Evolutionary conservation across 2,113 vertebrate genomes (phyloP), one percentile per base, ranked within the genome.

Genomic region (Rhea pennata): DNA sequence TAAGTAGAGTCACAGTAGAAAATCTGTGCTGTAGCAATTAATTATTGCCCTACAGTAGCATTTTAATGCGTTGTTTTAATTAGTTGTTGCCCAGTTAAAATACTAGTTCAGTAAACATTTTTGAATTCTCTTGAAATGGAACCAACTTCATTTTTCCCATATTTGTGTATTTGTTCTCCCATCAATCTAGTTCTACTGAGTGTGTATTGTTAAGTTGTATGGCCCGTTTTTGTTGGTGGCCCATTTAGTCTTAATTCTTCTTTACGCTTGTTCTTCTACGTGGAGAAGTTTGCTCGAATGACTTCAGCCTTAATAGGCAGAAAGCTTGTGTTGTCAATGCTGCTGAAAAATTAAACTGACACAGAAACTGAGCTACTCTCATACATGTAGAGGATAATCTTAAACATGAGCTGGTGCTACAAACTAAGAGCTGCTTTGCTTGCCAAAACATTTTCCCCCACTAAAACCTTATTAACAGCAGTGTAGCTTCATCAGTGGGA

Each of bases 391-490:
- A 95, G 59, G 79, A 17, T 42, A 86, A 31, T 19, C 26, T 65
- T 46, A 20, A 91, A 15, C 10, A 27, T 4, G 70, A 72, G 44
- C 46, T 79, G 71, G 31, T 87, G 77, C 73, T 7, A 2, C 84
- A 39, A 87, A 26, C 39, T 72, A 61, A 85, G 80, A 96, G 80
- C 80, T 87, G 90, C 62, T 92, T 91, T 77, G 59, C 27, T 8
- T 91, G 54, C 46, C 64, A 84, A 94, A 89, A 51, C 66, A 74
- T 89, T 59, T 93, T 87, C 59, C 54, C 27, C 67, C 56, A 59
- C 71, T 89, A 86, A 89, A 87, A 87, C 71, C 82, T 96, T 77
- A 83, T 73, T 74, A 96, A 64, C 59, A 88, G 64, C 86, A 83
- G 50, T 89, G 64, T 70, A 9, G 81, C 64, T 93, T 74, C 75